Conservation (phyloP, 1,140 invertebrate genomes). For the Tribolium madens region DNA sequence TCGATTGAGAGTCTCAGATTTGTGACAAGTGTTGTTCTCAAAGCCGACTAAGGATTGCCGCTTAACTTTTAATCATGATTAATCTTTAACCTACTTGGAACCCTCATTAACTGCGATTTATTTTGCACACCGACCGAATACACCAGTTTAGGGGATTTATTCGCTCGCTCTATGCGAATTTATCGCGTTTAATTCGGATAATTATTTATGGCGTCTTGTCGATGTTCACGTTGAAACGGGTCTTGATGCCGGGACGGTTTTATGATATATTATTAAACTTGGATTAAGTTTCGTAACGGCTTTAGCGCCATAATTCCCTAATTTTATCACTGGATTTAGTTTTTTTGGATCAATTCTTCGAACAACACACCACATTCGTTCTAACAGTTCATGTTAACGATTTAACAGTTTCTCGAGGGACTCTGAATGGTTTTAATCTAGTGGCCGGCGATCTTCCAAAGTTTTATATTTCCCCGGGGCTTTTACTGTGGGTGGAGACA, state of each 20-base stretch:
- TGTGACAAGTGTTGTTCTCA: conserved; percentile 42
- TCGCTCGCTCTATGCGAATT: conserved; percentile 14
- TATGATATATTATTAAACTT: conserved; percentile 38
- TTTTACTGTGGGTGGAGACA: conserved; percentile 42
- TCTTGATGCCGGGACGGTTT: conserved; percentile 18
- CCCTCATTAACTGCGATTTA: conserved; percentile 53
- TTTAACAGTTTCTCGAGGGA: conserved; percentile 49
- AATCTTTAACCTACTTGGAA: conserved; percentile 50
- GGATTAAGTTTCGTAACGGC: conserved; percentile 24
- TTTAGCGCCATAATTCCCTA: conserved; percentile 9
- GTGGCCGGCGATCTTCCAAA: conserved; percentile 51
- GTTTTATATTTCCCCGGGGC: conserved; percentile 52
- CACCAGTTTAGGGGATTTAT: conserved; percentile 38
- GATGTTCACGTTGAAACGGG: conserved; percentile 34
- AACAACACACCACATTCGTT: conserved; percentile 15
- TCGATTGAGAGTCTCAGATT: conserved; percentile 39
- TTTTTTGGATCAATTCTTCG: background rate
- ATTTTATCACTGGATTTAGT: conserved; percentile 1
- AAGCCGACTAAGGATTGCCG: conserved; percentile 48
- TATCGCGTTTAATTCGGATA: conserved; percentile 31
- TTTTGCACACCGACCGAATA: conserved; percentile 42
- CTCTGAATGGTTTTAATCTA: conserved; percentile 51
- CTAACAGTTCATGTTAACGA: conserved; percentile 52
- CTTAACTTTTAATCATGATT: conserved; percentile 55
- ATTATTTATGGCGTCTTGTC: conserved; percentile 38